Base-by-base conservation (phyloP, 30 jellyfish, hydroid and myxozoan genomes). In the Rhopilema esculentum region DNA sequence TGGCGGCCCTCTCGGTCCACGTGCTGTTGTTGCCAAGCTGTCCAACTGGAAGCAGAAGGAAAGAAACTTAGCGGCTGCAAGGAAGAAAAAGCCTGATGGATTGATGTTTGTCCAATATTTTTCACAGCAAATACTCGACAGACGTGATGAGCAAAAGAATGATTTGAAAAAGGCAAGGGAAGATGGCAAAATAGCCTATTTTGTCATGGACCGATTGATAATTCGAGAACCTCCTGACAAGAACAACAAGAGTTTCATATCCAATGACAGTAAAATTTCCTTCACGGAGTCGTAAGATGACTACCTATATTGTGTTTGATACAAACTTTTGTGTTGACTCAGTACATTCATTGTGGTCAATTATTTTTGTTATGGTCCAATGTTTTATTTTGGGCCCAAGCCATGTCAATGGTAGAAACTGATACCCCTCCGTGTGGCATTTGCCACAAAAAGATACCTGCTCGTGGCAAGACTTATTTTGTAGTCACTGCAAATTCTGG, bases 101-200 rank as follows among this genome's bases (percentile, higher is more conserved):
- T n/a, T n/a, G n/a, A n/a, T n/a, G n/a, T n/a, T n/a, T n/a, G n/a
- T n/a, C n/a, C n/a, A n/a, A n/a, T n/a, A 80, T 40, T 40, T 80
- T 15, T 53, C 73, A 30, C 53, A 33, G 21, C 73, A 82, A 18
- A 80, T 82, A 80, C 69, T 80, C 49, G 68, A 63, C 4, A 63
- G 31, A n/a, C 27, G 82, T 9, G 27, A 65, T 24, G 52, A 40
- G 12, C 79, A 15, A 40, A 72, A 63, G 15, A 82, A 82, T 32
- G 40, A 18, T 23, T 23, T 80, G 68, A 23, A 17, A 9, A 79
- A 26, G 4, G 90, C 90, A 27, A 80, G 90, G 40, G 24, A 25
- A 65, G 49, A 31, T 0, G 90, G 90, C 21, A 80, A 80, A 23
- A 26, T 62, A 24, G 90, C 82, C 12, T 80, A 26, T 72, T 80